Conservation (phyloP, 2,888 invertebrate genomes). For the Synergus japonicus region DNA sequence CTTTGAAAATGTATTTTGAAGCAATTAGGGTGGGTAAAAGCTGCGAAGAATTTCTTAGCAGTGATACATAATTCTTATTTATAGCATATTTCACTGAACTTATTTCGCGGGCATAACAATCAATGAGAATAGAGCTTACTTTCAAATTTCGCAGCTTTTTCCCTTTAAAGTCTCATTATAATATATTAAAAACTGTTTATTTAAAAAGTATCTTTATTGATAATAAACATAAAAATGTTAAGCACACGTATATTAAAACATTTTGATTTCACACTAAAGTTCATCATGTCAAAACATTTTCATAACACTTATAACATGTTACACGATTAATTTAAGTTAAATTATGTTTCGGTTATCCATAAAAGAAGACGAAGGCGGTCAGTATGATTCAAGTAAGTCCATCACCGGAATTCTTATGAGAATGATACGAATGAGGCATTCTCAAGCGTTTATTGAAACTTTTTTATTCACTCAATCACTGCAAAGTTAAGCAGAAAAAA, state of each 20-base stretch:
- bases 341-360: conserved; percentile 74
- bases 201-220: background rate
- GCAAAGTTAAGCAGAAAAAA: conserved; percentile 51
- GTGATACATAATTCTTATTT: conserved; percentile 23
- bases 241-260: background rate
- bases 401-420: conserved; percentile 66
- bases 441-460: conserved; percentile 59
- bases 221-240: background rate
- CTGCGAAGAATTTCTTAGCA: conserved; percentile 5
- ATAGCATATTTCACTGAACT: background rate
- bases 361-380: conserved; percentile 73
- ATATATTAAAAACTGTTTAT: background rate
- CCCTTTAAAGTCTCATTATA: background rate
- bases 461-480: conserved; percentile 53
- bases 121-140: background rate
- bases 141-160: background rate
- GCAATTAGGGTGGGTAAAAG: background rate
- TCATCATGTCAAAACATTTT: background rate
- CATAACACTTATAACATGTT: conserved; percentile 12
- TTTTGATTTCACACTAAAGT: background rate
- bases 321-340: conserved; percentile 67
- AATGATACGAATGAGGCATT: conserved; percentile 68
- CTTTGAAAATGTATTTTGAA: background rate
- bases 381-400: conserved; percentile 75
- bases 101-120: background rate